A percentile compares a stretch with the other conserved stretches of the same genome.
Conservation (phyloP, 2,888 invertebrate species). For the Synergus itoensis region DNA sequence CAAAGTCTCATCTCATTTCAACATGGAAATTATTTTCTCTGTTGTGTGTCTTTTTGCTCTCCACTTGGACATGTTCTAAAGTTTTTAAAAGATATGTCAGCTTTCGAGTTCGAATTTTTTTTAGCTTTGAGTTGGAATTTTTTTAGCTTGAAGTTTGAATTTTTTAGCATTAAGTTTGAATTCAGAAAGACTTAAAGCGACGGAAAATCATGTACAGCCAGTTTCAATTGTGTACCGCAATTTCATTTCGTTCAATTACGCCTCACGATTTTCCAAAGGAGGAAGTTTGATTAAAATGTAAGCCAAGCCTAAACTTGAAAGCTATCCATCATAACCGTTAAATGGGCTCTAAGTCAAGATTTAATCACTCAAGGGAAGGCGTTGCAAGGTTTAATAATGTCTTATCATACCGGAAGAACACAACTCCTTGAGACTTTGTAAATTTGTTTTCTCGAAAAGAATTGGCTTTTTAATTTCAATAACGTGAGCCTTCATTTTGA, state of each 20-base stretch:
- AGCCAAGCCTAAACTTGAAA: slow-evolving; percentile 37
- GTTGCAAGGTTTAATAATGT: slow-evolving; percentile 33
- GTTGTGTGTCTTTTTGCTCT: slow-evolving; percentile 1
- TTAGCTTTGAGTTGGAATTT: not conserved
- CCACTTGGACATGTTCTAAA: not conserved
- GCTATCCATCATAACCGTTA: slow-evolving; percentile 39
- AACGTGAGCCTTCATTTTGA: not conserved
- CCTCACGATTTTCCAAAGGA: not conserved
- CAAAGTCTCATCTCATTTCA: slow-evolving; percentile 15
- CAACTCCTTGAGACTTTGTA: not conserved
- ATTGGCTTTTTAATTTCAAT: not conserved
- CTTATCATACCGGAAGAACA: slow-evolving; percentile 21
- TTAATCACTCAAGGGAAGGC: slow-evolving; percentile 25
- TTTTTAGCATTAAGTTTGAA: not conserved
- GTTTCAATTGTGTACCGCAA: not conserved
- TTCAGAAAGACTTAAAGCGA: not conserved
- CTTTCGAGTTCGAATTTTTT: not conserved
- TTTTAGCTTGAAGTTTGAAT: not conserved
- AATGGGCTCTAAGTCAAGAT: slow-evolving; percentile 29
- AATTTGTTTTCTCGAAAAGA: slow-evolving; percentile 2
- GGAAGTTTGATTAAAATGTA: slow-evolving; percentile 41
- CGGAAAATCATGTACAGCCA: not conserved
- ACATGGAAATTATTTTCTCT: slow-evolving; percentile 32
- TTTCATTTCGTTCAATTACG: slow-evolving; percentile 9
- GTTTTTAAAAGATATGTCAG: no score